Evolutionary conservation across 1,140 invertebrate species (phyloP).

Genomic region (Polyergus mexicanus): DNA sequence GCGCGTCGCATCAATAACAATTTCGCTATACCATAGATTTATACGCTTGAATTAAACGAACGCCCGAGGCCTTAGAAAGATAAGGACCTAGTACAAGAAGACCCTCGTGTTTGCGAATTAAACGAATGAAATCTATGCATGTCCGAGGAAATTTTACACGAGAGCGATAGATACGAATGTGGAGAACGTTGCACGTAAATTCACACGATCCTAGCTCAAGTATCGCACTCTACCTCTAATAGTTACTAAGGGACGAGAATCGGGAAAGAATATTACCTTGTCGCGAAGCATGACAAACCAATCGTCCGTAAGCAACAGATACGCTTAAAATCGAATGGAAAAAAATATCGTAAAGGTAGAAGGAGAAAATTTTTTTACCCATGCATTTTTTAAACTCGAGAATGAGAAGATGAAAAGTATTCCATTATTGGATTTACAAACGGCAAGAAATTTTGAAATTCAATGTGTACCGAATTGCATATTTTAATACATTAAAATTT

Average conservation of each 20-base stretch:
- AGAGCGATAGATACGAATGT: background rate
- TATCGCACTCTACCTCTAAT: constrained; percentile 38
- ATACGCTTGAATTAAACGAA: constrained; percentile 46
- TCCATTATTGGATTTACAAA: constrained; percentile 11
- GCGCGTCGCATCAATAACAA: background rate
- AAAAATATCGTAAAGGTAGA: background rate
- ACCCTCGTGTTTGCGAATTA: constrained; percentile 35
- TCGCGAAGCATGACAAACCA: constrained; percentile 12
- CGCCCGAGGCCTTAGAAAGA: constrained; percentile 28
- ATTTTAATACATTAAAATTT: constrained; percentile 23
- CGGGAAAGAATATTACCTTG: constrained; percentile 19
- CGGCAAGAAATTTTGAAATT: constrained; percentile 26
- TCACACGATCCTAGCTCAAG: constrained; percentile 25
- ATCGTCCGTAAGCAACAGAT: background rate
- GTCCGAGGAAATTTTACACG: background rate
- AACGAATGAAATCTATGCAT: constrained; percentile 42
- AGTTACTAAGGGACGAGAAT: constrained; percentile 28
- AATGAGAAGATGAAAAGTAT: constrained; percentile 14
- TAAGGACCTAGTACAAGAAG: constrained; percentile 5
- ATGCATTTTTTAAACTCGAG: no score
- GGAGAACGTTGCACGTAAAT: constrained; percentile 4
- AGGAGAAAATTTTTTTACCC: constrained; percentile 3
- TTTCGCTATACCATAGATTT: constrained; percentile 25
- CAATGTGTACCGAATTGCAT: background rate
- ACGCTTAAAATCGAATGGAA: background rate